Base-by-base conservation (phyloP, 1,140 invertebrate genomes). In the Meloidogyne exigua region DNA sequence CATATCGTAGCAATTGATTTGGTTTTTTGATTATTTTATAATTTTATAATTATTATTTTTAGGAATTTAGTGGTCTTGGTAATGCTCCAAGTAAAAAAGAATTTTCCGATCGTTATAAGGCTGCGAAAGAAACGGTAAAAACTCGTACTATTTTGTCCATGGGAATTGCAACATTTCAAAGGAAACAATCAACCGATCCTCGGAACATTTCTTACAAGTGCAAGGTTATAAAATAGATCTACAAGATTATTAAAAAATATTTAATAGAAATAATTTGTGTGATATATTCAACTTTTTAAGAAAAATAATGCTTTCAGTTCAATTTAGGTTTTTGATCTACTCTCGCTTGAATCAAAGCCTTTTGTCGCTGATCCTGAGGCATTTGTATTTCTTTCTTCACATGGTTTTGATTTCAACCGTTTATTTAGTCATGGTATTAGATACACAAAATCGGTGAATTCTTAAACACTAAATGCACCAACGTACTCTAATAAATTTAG, bases 281-380 rank as follows among this genome's bases (percentile, higher is more conserved):
- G n/a, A n/a, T n/a, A n/a, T n/a, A n/a, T n/a, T n/a, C n/a, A n/a
- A n/a, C n/a, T n/a, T n/a, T n/a, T n/a, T 32, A 32, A 32, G 23
- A 64, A 74, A 28, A 68, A 10, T 18, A 36, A 49, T 25, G 18
- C 74, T 9, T 77, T 18, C 9, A 21, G 12, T 9, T 12, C 13
- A 25, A n/a, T 66, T 78, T 62, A 78, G 76, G 68, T 79, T 5
- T 80, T 80, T 76, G 76, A 80, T 64, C 1, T 79, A 49, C 64
- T 79, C 26, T 28, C 67, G 25, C 64, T 79, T 28, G 77, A 79
- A 36, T 62, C 42, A 15, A 28, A 26, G 2, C 80, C 80, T 26
- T 80, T 81, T 68, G 68, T 69, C 12, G 78, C 81, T n/a, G 79
- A 80, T 32, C 79, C 79, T 23, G 78, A 80, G 10, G 67, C 79